Conservation (phyloP, 2,113 vertebrate species). For the Pterocles gutturalis region DNA sequence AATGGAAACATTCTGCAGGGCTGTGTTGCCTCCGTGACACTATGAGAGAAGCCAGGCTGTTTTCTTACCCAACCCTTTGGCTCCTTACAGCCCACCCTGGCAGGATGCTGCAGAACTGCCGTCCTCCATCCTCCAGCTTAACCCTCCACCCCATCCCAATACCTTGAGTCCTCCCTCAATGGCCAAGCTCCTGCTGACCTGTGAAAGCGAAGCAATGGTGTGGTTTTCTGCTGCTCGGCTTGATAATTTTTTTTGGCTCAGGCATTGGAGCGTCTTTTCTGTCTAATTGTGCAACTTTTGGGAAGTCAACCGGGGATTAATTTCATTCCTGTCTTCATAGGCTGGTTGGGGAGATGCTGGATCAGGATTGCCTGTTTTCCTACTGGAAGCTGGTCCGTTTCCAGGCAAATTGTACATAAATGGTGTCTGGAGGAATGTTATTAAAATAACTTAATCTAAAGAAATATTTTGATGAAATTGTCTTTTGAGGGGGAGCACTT, state of each 20-base stretch:
- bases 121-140: background rate
- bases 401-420: slow-evolving; percentile 10
- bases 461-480: background rate
- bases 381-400: background rate
- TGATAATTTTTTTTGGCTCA: background rate
- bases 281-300: background rate
- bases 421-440: background rate
- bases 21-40: fast-evolving
- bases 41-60: slow-evolving; percentile 24
- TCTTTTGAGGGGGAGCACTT: background rate
- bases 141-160: background rate
- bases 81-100: background rate
- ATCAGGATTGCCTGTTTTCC: background rate
- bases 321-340: background rate
- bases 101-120: background rate
- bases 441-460: background rate
- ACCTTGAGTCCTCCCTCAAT: background rate
- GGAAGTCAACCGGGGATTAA: background rate
- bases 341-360: background rate
- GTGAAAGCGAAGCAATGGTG: background rate
- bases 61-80: slow-evolving; percentile 35
- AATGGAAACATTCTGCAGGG: slow-evolving; percentile 32
- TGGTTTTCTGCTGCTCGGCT: background rate
- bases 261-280: background rate
- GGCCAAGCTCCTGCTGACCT: background rate